Evolutionary conservation across 2,113 vertebrate species (phyloP).

Genomic region (Seriola rivoliana): DNA sequence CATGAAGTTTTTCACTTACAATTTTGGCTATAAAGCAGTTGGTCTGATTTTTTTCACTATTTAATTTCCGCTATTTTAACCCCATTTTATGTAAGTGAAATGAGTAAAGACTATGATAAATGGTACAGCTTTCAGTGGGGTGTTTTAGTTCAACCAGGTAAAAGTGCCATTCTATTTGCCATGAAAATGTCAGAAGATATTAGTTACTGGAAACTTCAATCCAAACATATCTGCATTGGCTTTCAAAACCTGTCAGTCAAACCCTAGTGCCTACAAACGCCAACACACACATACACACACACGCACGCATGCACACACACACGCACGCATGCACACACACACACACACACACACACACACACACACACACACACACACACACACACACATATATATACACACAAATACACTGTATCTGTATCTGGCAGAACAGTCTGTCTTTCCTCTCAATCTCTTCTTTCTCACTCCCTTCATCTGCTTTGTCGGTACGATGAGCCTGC

Average conservation of each 20-base stretch:
- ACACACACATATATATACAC: background rate
- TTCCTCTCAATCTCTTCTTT: conserved; percentile 5
- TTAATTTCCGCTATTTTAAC: background rate
- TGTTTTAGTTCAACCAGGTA: conserved; percentile 15
- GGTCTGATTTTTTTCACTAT: background rate
- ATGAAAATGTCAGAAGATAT: conserved; percentile 25
- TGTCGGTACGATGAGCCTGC: conserved; percentile 20
- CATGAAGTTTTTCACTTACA: background rate
- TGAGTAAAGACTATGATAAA: background rate
- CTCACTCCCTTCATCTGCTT: conserved; percentile 1
- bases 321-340: background rate
- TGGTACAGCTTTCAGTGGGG: background rate
- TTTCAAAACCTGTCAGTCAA: conserved; percentile 67
- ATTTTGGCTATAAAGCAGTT: background rate
- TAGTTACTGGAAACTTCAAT: conserved; percentile 31
- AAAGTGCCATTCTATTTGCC: conserved; percentile 23
- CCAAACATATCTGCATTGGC: conserved; percentile 50
- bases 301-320: conserved; percentile 23
- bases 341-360: conserved; percentile 25
- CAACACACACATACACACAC: conserved; percentile 32
- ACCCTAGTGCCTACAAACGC: conserved; percentile 71
- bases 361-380: background rate
- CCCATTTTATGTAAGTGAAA: conserved; percentile 8
- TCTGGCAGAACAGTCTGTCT: background rate
- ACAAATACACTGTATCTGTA: background rate